These are phyloP conservation scores for Hyperoplus lanceolatus DNA, from an alignment of 2,797 vertebrate genomes.

Conservation along the genomic window DNA sequence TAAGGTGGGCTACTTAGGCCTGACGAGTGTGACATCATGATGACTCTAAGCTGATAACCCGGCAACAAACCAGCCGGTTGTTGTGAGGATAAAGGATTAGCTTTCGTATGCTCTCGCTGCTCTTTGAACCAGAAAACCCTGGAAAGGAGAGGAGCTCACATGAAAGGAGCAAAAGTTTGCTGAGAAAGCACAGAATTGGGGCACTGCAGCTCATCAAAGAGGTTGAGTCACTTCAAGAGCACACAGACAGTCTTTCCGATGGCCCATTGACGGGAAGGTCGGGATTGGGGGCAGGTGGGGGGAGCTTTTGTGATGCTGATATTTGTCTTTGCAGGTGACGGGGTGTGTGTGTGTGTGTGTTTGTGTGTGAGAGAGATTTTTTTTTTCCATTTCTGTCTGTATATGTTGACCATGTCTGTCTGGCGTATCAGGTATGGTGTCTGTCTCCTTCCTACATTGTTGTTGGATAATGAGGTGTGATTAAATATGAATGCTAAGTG, in stretches of 20 bases:
- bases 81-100: conserved; percentile 81
- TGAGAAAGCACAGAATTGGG: conserved; percentile 73
- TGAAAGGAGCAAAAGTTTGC: conserved; percentile 74
- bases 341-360: conserved; percentile 33
- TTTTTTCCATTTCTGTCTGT: conserved; percentile 9
- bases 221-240: conserved; percentile 72
- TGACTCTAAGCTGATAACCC: conserved; percentile 79
- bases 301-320: conserved; percentile 18
- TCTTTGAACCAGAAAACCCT: conserved; percentile 81
- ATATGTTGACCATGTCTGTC: conserved; percentile 74
- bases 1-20: conserved; percentile 74
- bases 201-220: conserved; percentile 72
- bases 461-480: conserved; percentile 85
- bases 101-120: conserved; percentile 69
- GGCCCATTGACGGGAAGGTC: background rate
- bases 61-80: conserved; percentile 67
- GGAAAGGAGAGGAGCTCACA: conserved; percentile 69
- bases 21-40: conserved; percentile 78
- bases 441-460: conserved; percentile 86
- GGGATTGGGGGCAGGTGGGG: background rate
- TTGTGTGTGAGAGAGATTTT: conserved; percentile 43
- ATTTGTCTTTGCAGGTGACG: conserved; percentile 62
- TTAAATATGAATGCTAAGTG: conserved; percentile 90
- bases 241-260: conserved; percentile 32
- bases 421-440: conserved; percentile 82